Evolutionary conservation across 2,797 vertebrate genomes (phyloP), one percentile per base, ranked within the genome.

Genomic region (Rhabdophis nuchalis): DNA sequence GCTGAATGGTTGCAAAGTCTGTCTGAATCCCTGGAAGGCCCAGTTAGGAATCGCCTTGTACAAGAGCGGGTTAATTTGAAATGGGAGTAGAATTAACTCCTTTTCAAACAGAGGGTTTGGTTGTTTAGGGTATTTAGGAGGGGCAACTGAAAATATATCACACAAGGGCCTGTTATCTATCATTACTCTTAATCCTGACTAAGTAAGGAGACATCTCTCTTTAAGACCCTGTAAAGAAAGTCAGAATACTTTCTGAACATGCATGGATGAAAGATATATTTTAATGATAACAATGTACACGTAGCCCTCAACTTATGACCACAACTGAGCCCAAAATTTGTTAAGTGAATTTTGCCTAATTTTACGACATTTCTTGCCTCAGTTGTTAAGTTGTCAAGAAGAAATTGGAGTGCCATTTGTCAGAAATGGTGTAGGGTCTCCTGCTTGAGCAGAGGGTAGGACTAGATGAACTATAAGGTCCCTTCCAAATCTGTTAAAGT

Each of bases 161-260:
- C 7, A 2, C 6, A 72, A 18, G n/a, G 2, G 1, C 16, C 64
- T 68, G 2, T 72, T 72, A 32, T 18, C 64, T 72, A 72, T 36
- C 14, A 18, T 6, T 72, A 32, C 14, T 18, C n/a, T 72, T 32
- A 32, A 72, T 72, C 36, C n/a, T 72, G 64, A 68, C 64, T 68
- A 68, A 32, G 32, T 68, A 68, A 6, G 64, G 64, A 68, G 13
- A 14, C 64, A 32, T 68, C 13, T 90, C 87, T 94, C 85, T 94
- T 94, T 95, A 89, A 52, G 87, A 94, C 92, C 93, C 94, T 94
- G 89, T 96, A 97, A 95, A 96, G 93, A 89, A 95, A 96, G 96
- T n/a, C 10, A 10, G 46, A 96, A 94, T 89, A 2, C 57, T 87
- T 94, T 92, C 23, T 93, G 36, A 89, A 64, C 12, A n/a, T 18